phyloP scores from a whole-genome alignment of 2,113 vertebrate genomes.

The Suricata suricatta region DNA sequence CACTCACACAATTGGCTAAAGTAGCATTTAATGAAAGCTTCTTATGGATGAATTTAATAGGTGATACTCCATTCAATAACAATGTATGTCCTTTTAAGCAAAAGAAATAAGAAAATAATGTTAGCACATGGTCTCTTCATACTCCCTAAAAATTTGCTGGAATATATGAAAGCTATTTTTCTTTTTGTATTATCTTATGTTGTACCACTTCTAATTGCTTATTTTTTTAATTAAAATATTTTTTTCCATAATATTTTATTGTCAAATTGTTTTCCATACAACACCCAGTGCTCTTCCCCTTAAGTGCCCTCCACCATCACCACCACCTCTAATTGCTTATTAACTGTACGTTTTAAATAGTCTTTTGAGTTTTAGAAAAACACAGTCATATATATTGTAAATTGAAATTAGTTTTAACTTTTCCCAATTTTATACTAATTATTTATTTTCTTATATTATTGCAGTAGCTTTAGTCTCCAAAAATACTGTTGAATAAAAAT shows the following conservation, averaged over 20 bases:
- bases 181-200: background rate
- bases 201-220: background rate
- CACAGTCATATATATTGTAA: background rate
- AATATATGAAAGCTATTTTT: background rate
- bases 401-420: conserved; percentile 4
- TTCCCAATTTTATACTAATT: background rate
- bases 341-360: conserved; percentile 27
- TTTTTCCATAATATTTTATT: no score
- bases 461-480: background rate
- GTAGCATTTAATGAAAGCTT: background rate
- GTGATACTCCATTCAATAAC: background rate
- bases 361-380: conserved; percentile 16
- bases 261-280: no score
- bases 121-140: background rate
- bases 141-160: background rate
- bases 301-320: no score
- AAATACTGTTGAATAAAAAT: conserved; percentile 30
- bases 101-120: conserved; percentile 36
- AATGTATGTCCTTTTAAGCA: conserved; percentile 17
- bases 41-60: background rate
- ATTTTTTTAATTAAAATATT: no score
- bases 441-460: conserved; percentile 13
- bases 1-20: background rate
- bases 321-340: conserved; percentile 25
- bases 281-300: no score